Base-by-base conservation (phyloP, 2,113 vertebrate genomes). In the Gasterosteus nipponicus region DNA sequence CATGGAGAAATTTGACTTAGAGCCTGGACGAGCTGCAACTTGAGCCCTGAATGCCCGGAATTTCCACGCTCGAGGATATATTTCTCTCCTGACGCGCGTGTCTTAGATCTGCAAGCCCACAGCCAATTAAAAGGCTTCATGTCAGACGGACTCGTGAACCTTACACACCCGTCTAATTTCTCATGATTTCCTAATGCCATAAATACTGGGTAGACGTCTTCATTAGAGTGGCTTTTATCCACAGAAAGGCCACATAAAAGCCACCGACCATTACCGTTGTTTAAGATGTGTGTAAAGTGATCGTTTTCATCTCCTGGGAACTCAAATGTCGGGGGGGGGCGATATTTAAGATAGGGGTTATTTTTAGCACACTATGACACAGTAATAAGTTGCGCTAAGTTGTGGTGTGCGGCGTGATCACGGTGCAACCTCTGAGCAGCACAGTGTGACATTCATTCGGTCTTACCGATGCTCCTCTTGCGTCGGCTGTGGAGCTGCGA, bases 381-480 rank as follows among this genome's bases (percentile, higher is more conserved):
- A 33, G 62, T 44, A 16, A 47, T 70, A 33, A 2, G 49, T 47
- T 57, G 59, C 69, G 73, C 74, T 74, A 78, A 66, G 66, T 35
- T 72, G 74, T 81, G 68, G 69, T 73, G 67, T 65, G 4, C 56
- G 15, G 29, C 1, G 66, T 57, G 35, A 82, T 71, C 60, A 64
- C 81, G 75, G 83, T 78, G 74, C 84, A 79, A 73, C 64, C 41
- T 57, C 68, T 15, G 69, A 41, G 72, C 54, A 14, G 69, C 11
- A 33, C 53, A 57, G 31, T 0, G 18, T 26, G 35, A 41, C 35
- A 7, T 62, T 56, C 38, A 22, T 65, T 62, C 35, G 15, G 44
- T 63, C 97, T 97, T 93, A 99, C 97, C 97, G 4, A 98, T 92
- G 82, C 97, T 99, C 89, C 97, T 91, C 88, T 93, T 96, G 89